Conservation (phyloP, 2,888 invertebrate genomes). For the Phania funesta region DNA sequence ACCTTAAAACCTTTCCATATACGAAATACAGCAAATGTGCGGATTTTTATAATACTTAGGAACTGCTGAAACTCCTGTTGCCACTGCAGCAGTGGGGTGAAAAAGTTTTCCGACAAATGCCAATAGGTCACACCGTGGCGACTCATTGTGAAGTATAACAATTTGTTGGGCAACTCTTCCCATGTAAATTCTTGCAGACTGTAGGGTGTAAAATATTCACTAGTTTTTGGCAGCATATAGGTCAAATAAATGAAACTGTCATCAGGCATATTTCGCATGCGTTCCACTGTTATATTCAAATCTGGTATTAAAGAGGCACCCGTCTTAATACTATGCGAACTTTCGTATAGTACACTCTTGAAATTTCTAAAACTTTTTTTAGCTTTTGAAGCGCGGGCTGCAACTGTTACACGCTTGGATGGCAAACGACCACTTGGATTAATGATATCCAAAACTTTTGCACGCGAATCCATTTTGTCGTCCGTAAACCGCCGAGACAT, state of each 20-base stretch:
- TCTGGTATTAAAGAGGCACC: constrained; percentile 77
- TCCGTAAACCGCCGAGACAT: constrained; percentile 35
- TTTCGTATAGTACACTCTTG: neutral
- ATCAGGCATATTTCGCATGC: constrained; percentile 82
- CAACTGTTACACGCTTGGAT: neutral
- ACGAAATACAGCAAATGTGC: constrained; percentile 85
- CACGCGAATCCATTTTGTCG: constrained; percentile 53
- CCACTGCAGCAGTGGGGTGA: constrained; percentile 89
- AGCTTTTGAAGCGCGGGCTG: neutral
- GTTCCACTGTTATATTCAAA: constrained; percentile 75
- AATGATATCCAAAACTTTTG: constrained; percentile 58
- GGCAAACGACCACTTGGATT: constrained; percentile 52
- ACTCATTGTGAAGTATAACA: constrained; percentile 90
- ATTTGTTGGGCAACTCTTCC: constrained; percentile 84
- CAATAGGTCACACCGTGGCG: constrained; percentile 90
- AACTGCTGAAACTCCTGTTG: constrained; percentile 91
- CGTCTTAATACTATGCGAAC: constrained; percentile 66
- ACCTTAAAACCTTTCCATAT: constrained; percentile 90
- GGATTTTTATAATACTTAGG: constrained; percentile 87
- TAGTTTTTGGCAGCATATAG: constrained; percentile 87
- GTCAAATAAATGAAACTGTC: constrained; percentile 87
- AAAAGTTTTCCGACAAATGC: constrained; percentile 86
- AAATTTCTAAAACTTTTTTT: neutral
- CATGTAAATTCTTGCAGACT: constrained; percentile 89
- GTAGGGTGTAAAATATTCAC: constrained; percentile 88